Conservation (phyloP, 2,888 invertebrate species). For the Ptilodon capucinus region DNA sequence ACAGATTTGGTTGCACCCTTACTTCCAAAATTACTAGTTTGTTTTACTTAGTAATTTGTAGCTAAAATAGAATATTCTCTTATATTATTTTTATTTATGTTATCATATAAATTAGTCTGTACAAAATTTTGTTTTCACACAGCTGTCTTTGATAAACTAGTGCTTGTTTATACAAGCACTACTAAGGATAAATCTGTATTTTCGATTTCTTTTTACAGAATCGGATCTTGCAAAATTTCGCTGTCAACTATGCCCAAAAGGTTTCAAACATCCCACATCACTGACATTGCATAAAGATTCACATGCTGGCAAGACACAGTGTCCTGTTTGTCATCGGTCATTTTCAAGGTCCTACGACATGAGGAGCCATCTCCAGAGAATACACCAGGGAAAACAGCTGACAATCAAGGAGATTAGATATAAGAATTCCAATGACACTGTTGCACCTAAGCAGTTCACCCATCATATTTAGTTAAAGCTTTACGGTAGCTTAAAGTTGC, state of each 20-base stretch:
- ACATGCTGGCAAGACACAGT: slow-evolving; percentile 84
- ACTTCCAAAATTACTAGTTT: too few species aligned
- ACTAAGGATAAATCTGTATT: too few species aligned
- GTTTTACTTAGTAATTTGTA: too few species aligned
- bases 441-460: slow-evolving; percentile 67
- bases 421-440: slow-evolving; percentile 65
- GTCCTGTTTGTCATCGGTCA: slow-evolving; percentile 83
- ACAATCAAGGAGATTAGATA: slow-evolving; percentile 79
- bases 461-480: slow-evolving; percentile 62
- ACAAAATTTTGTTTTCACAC: too few species aligned
- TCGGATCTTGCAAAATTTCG: slow-evolving; percentile 82
- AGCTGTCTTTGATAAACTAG: too few species aligned
- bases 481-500: slow-evolving; percentile 32
- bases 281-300: slow-evolving; percentile 84
- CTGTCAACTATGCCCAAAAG: slow-evolving; percentile 84
- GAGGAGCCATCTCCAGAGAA: slow-evolving; percentile 82
- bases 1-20: too few species aligned
- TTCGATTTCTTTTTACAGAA: slow-evolving; percentile 63
- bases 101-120: too few species aligned
- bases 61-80: too few species aligned
- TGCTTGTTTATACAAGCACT: too few species aligned
- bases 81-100: too few species aligned
- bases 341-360: slow-evolving; percentile 85
- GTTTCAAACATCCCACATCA: slow-evolving; percentile 84
- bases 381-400: slow-evolving; percentile 81